Percentiles rank a stretch among this genome's conserved stretches.
These are phyloP conservation scores for Onychomys arenicola DNA, from an alignment of 2,797 vertebrate species.

Conservation along the genomic window DNA sequence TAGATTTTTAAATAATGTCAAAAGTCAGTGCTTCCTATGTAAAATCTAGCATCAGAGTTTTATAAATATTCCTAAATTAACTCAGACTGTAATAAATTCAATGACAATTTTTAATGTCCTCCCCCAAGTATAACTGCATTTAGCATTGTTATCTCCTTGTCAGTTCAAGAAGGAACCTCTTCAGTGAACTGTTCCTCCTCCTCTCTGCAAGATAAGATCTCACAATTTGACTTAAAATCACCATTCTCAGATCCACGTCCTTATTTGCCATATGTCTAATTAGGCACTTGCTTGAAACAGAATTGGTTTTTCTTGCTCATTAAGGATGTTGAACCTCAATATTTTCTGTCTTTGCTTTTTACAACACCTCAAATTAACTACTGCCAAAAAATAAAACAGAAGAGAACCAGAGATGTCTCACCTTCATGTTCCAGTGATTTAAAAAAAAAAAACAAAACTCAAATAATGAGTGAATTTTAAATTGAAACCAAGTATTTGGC, in stretches of 20 bases:
- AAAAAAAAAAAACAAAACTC: slow-evolving; percentile 29
- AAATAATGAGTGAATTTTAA: slow-evolving; percentile 41
- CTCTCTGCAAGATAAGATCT: background rate
- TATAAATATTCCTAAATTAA: slow-evolving; percentile 38
- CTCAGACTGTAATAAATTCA: background rate
- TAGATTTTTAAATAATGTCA: background rate
- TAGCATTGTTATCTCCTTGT: background rate
- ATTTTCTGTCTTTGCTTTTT: slow-evolving; percentile 32
- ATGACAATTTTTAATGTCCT: background rate
- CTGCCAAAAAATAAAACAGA: slow-evolving; percentile 10
- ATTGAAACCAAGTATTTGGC: background rate
- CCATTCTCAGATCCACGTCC: background rate
- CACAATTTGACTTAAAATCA: slow-evolving; percentile 24
- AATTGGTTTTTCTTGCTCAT: slow-evolving; percentile 39
- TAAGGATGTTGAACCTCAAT: slow-evolving; percentile 28
- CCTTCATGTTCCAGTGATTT: slow-evolving; percentile 11
- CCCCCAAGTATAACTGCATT: background rate
- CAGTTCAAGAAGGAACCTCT: background rate
- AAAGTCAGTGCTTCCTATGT: background rate
- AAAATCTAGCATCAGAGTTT: slow-evolving; percentile 23
- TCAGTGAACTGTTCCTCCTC: background rate
- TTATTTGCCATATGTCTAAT: slow-evolving; percentile 11
- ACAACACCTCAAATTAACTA: slow-evolving; percentile 35
- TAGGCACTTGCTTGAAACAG: background rate
- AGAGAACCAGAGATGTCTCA: slow-evolving; percentile 38